These are phyloP conservation scores for Lasioglossum zephyrum DNA, from an alignment of 2,888 invertebrate species.

Conservation along the genomic window DNA sequence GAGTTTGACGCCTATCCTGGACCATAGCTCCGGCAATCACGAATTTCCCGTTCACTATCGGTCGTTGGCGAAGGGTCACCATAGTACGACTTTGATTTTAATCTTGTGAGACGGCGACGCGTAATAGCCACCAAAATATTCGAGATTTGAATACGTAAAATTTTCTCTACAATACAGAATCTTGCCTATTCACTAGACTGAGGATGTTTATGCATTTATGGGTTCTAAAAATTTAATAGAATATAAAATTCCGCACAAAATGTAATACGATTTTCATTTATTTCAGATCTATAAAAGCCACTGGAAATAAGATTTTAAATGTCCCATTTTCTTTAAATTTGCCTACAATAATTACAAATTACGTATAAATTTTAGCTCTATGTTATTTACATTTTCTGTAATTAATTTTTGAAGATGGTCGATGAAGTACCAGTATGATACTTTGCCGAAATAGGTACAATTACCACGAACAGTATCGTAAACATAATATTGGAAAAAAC, in stretches of 20 bases:
- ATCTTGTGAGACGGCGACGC: background rate
- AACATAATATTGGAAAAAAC: background rate
- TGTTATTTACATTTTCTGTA: background rate
- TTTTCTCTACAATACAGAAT: background rate
- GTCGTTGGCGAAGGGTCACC: background rate
- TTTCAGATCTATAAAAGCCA: no score
- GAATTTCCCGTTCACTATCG: background rate
- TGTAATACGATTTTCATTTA: no score
- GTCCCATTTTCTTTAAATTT: no score
- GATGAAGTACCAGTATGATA: background rate
- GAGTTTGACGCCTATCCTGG: slow-evolving; percentile 7
- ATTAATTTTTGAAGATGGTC: background rate
- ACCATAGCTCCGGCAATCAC: background rate
- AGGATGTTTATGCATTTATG: no score
- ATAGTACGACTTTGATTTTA: background rate
- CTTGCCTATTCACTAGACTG: background rate
- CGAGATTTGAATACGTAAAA: background rate
- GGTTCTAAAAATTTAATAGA: no score
- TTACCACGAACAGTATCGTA: no score
- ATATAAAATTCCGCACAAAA: no score
- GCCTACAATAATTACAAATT: no score
- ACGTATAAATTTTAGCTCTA: no score
- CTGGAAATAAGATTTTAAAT: no score
- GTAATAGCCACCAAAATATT: background rate
- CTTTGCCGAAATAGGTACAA: no score